phyloP scores from a whole-genome alignment of 2,888 invertebrate species.

The Scaptodrosophila latifasciaeformis region DNA sequence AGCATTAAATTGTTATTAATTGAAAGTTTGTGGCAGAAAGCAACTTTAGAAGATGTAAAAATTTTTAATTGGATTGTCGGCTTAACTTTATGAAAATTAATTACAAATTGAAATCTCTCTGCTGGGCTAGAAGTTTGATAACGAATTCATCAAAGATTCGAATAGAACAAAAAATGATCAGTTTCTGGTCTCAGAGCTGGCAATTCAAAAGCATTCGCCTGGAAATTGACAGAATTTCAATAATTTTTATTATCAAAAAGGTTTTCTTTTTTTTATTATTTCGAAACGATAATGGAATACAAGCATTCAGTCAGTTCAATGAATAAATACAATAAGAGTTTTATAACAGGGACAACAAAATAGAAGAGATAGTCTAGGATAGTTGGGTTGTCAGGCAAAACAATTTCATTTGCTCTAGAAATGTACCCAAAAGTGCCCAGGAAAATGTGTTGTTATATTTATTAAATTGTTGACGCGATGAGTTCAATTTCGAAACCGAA shows the following conservation, averaged over 20 bases:
- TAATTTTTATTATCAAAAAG: slow-evolving; percentile 44
- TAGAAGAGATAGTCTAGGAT: slow-evolving; percentile 32
- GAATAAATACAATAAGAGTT: slow-evolving; percentile 38
- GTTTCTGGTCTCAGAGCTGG: background rate
- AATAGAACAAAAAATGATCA: too few species aligned
- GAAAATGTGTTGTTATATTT: slow-evolving; percentile 12
- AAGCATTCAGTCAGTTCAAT: slow-evolving; percentile 32
- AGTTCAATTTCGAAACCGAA: background rate
- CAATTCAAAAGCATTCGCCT: slow-evolving; percentile 32
- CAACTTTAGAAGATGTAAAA: too few species aligned
- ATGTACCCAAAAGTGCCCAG: slow-evolving; percentile 43
- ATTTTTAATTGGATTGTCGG: slow-evolving; percentile 58
- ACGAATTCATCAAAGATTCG: too few species aligned
- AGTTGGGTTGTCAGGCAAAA: slow-evolving; percentile 27
- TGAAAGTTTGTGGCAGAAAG: slow-evolving; percentile 59
- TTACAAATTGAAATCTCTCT: too few species aligned
- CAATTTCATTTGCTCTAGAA: slow-evolving; percentile 52
- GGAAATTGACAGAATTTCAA: slow-evolving; percentile 57
- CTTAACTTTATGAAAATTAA: slow-evolving; percentile 32
- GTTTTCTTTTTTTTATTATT: slow-evolving; percentile 23
- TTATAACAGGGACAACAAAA: slow-evolving; percentile 11
- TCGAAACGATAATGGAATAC: slow-evolving; percentile 12
- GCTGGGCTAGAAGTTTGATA: too few species aligned
- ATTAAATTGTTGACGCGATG: slow-evolving; percentile 25
- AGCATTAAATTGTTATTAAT: slow-evolving; percentile 72